These are phyloP conservation scores for Onychostoma macrolepis DNA, from an alignment of 2,113 vertebrate genomes.

Conservation along the genomic window DNA sequence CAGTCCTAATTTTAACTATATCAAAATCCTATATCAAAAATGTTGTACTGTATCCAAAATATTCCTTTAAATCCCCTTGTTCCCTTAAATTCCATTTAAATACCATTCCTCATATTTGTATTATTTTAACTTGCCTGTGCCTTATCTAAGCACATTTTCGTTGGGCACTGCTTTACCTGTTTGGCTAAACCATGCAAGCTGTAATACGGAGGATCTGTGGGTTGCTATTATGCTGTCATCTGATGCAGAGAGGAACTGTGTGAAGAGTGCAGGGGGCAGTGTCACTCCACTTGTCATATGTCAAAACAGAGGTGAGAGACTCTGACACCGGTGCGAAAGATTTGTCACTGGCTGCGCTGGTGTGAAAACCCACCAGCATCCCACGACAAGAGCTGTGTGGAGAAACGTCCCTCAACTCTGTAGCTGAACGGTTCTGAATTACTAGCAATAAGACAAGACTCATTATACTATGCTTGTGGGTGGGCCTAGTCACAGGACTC, in stretches of 20 bases:
- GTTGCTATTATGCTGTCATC: not conserved
- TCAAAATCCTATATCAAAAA: too few relatives aligned
- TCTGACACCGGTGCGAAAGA: slow-evolving; percentile 25
- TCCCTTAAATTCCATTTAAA: not conserved
- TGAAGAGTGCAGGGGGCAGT: slow-evolving; percentile 23
- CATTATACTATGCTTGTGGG: not conserved
- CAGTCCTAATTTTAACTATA: not conserved
- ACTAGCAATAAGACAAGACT: not conserved
- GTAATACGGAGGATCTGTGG: not conserved
- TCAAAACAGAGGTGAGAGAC: slow-evolving; percentile 32
- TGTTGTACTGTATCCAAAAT: not conserved
- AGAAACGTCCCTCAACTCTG: slow-evolving; percentile 1
- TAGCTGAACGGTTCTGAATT: not conserved
- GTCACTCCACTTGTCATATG: slow-evolving; percentile 48
- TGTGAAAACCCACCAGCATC: slow-evolving; percentile 40
- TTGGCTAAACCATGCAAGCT: not conserved
- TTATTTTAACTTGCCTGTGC: not conserved
- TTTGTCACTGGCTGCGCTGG: slow-evolving; percentile 36
- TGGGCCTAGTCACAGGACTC: not conserved
- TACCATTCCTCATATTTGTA: not conserved
- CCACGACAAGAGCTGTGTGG: not conserved
- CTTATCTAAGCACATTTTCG: not conserved
- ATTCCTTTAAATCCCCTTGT: not conserved
- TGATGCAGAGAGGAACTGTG: slow-evolving; percentile 21
- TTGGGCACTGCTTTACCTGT: not conserved